phyloP scores from a whole-genome alignment of 2,113 vertebrate species.

The Typhlomys cinereus region DNA sequence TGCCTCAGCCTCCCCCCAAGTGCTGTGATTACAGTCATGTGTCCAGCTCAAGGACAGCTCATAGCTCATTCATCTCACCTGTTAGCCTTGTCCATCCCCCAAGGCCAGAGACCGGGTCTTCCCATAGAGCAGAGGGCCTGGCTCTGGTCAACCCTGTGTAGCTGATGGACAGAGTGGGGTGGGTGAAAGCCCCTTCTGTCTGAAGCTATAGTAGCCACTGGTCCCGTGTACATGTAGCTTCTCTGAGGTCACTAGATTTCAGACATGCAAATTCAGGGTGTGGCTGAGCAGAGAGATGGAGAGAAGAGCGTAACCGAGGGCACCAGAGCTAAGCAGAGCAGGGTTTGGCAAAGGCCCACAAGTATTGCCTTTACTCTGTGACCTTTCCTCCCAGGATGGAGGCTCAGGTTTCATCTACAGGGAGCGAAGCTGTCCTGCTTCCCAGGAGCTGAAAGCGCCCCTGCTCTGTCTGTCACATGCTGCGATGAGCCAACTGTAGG shows the following conservation, averaged over 20 bases:
- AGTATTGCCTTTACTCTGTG: constrained; percentile 44
- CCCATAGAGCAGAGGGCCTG: neutral
- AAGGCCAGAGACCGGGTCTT: neutral
- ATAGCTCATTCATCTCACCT: neutral
- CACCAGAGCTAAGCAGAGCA: neutral
- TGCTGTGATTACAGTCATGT: neutral
- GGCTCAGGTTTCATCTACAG: constrained; percentile 65
- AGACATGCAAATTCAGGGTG: neutral
- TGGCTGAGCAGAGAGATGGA: neutral
- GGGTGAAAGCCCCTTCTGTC: neutral
- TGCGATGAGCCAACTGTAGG: neutral
- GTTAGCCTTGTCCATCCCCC: neutral
- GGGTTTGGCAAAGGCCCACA: neutral
- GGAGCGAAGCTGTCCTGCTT: constrained; percentile 23
- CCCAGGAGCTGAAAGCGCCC: constrained; percentile 41
- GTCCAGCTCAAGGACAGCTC: neutral
- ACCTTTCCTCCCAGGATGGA: constrained; percentile 66
- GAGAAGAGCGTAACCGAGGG: neutral
- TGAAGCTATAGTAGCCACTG: neutral
- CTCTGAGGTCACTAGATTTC: neutral
- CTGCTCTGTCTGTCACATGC: constrained; percentile 36
- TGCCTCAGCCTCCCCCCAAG: neutral
- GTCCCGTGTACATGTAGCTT: neutral
- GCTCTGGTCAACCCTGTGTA: neutral
- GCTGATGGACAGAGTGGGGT: neutral